phyloP scores from a whole-genome alignment of 2,888 invertebrate species.

The Drosophila neotestacea region DNA sequence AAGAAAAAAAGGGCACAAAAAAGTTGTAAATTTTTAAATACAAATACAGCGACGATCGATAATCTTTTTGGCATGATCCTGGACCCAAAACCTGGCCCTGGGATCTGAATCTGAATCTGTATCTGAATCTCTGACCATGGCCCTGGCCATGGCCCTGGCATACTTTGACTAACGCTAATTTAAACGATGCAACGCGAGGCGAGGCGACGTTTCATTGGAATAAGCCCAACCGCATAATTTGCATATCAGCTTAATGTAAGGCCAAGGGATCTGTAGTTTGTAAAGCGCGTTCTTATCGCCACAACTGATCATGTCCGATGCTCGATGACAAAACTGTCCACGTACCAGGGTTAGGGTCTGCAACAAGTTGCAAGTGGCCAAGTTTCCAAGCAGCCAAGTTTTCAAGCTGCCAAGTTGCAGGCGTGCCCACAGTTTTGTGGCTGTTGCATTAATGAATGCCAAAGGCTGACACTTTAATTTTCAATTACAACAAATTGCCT shows the following conservation, averaged over 20 bases:
- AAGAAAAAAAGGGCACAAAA: conserved; percentile 58
- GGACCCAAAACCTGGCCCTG: conserved; percentile 5
- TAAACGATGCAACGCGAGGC: conserved; percentile 58
- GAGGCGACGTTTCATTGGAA: conserved; percentile 62
- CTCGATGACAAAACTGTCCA: conserved; percentile 74
- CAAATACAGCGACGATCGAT: conserved; percentile 71
- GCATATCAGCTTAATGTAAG: conserved; percentile 80
- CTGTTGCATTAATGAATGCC: conserved; percentile 72
- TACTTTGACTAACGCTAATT: conserved; percentile 77
- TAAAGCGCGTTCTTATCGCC: conserved; percentile 66
- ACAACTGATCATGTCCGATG: conserved; percentile 61
- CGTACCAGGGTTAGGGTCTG: conserved; percentile 8
- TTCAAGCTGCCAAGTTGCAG: conserved; percentile 6
- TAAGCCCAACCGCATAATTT: conserved; percentile 65
- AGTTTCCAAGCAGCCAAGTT: too few species aligned
- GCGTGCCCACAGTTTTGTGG: conserved; percentile 57
- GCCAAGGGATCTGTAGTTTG: conserved; percentile 69
- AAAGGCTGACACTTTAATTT: conserved; percentile 82
- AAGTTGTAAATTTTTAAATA: conserved; percentile 78
- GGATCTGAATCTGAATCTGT: conserved; percentile 8
- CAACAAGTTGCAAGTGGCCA: conserved; percentile 2
- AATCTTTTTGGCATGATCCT: conserved; percentile 46
- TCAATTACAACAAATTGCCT: conserved; percentile 82
- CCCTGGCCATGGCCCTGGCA: conserved; percentile 70
- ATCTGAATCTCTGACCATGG: conserved; percentile 29